Evolutionary conservation across 92 coral and sea anemone genomes (phyloP).

Genomic region (Epizoanthus stellaris): DNA sequence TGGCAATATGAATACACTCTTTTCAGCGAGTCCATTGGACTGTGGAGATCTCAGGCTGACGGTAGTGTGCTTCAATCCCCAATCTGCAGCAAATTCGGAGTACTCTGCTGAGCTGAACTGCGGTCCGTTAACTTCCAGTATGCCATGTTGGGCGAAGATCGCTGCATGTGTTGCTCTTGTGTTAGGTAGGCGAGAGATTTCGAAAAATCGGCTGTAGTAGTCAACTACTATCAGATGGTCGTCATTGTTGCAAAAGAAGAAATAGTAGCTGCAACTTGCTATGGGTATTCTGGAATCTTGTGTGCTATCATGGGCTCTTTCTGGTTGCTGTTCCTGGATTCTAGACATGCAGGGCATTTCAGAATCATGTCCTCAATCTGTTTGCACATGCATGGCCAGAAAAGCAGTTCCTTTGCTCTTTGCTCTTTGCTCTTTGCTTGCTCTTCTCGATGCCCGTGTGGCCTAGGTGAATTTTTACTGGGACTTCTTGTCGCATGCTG

Average conservation of each 20-base stretch:
- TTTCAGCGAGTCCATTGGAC: constrained; percentile 47
- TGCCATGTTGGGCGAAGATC: constrained; percentile 4
- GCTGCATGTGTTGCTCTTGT: not conserved
- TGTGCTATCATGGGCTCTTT: constrained; percentile 43
- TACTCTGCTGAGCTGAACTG: constrained; percentile 1
- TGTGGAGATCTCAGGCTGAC: constrained; percentile 37
- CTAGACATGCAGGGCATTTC: constrained; percentile 34
- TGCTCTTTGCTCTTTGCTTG: constrained; percentile 25
- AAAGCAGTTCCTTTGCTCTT: constrained; percentile 9
- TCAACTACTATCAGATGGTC: constrained; percentile 35
- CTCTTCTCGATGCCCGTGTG: constrained; percentile 48
- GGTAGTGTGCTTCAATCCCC: constrained; percentile 33
- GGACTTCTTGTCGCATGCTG: constrained; percentile 21
- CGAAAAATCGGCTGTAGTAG: constrained; percentile 30
- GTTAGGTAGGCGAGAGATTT: not conserved
- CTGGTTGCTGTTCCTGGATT: not conserved
- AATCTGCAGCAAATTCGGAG: constrained; percentile 29
- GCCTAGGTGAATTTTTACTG: constrained; percentile 41
- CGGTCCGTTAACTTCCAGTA: constrained; percentile 29
- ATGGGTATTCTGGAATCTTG: constrained; percentile 41
- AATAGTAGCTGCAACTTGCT: constrained; percentile 31
- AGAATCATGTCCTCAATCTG: constrained; percentile 32
- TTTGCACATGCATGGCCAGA: constrained; percentile 52
- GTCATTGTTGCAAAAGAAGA: constrained; percentile 7
- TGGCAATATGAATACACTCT: not conserved